Evolutionary conservation across 2,797 vertebrate species (phyloP).

Genomic region (Lacerta viridis): DNA sequence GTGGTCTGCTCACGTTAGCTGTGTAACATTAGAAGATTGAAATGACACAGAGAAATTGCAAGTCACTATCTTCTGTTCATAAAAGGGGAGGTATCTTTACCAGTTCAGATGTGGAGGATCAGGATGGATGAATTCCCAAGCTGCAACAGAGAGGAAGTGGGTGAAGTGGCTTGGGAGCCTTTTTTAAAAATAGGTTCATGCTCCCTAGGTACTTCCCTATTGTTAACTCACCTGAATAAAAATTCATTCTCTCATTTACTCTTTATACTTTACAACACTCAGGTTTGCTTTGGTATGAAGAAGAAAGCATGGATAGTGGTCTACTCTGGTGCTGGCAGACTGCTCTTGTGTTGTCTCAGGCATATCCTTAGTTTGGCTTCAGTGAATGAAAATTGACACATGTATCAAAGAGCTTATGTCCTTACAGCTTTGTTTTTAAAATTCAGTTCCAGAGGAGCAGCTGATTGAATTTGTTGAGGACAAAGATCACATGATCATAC

Average conservation of each 20-base stretch:
- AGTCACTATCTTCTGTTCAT: background rate
- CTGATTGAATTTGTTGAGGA: conserved; percentile 94
- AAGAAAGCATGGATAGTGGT: background rate
- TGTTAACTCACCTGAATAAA: background rate
- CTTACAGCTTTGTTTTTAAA: conserved; percentile 52
- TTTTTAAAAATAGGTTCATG: background rate
- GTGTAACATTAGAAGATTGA: background rate
- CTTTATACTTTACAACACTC: background rate
- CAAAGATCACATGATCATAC: conserved; percentile 88
- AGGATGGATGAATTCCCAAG: background rate
- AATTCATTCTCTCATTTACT: background rate
- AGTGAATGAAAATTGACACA: background rate
- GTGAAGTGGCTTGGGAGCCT: background rate
- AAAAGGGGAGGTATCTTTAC: background rate
- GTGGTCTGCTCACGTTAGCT: background rate
- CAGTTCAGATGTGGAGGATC: background rate
- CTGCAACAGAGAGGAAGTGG: background rate
- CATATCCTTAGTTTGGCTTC: background rate
- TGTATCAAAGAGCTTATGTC: background rate
- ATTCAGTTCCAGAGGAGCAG: conserved; percentile 90
- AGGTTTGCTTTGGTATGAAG: background rate
- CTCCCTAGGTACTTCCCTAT: background rate
- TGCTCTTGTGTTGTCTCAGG: background rate
- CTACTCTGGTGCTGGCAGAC: no score
- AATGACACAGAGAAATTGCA: background rate